Conservation (phyloP, 2,113 vertebrate species). For the Caranx melampygus region DNA sequence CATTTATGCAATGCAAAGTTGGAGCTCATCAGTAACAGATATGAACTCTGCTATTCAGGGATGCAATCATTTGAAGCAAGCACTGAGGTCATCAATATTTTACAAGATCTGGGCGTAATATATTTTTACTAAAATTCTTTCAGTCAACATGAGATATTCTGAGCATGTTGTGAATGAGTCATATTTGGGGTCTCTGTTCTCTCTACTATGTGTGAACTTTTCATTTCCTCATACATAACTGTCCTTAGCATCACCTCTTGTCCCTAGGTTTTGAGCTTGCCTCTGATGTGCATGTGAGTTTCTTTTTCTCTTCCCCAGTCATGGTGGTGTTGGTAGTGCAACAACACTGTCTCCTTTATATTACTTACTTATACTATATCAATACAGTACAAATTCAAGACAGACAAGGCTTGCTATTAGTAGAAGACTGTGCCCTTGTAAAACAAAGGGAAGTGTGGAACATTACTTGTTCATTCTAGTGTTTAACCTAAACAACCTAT, state of each 20-base stretch:
- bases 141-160: background rate
- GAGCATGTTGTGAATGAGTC: background rate
- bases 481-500: no score
- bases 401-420: no score
- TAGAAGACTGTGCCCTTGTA: no score
- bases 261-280: background rate
- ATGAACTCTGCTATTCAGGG: slow-evolving; percentile 37
- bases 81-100: slow-evolving; percentile 53
- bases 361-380: no score
- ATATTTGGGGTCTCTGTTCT: background rate
- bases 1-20: slow-evolving; percentile 58
- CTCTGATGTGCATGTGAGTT: background rate
- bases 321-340: no score
- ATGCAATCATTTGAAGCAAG: slow-evolving; percentile 58
- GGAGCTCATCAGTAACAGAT: slow-evolving; percentile 48
- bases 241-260: background rate
- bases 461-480: no score
- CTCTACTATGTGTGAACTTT: background rate
- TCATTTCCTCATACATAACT: background rate
- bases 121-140: slow-evolving; percentile 7
- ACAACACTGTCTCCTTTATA: background rate
- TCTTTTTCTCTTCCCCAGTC: no score
- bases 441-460: no score
- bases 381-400: no score
- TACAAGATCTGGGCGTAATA: slow-evolving; percentile 2